phyloP scores from a whole-genome alignment of 2,888 invertebrate species.

The Drosophila prolongata region DNA sequence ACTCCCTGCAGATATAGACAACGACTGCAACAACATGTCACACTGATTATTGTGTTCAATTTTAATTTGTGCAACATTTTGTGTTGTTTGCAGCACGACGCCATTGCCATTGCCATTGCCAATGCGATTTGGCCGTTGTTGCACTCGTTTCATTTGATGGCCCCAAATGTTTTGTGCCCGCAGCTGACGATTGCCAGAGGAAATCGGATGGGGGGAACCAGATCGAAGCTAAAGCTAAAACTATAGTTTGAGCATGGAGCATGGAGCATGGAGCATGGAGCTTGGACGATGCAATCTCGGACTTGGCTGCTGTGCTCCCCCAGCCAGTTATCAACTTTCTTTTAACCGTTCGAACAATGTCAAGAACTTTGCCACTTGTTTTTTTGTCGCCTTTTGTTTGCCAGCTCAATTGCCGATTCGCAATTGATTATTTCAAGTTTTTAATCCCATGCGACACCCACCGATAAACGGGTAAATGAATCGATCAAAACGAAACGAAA shows the following conservation, averaged over 20 bases:
- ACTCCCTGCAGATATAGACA: conserved; percentile 43
- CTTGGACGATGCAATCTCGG: conserved; percentile 7
- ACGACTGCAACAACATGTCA: conserved; percentile 57
- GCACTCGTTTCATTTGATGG: conserved; percentile 50
- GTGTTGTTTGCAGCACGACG: conserved; percentile 40
- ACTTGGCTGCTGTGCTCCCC: conserved; percentile 28
- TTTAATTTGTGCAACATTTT: conserved; percentile 77
- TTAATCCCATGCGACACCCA: conserved; percentile 47
- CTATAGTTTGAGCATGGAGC: not conserved
- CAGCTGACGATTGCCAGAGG: conserved; percentile 41
- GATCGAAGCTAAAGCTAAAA: conserved; percentile 5
- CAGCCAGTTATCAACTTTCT: conserved; percentile 65
- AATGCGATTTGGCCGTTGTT: conserved; percentile 11
- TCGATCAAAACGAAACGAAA: conserved; percentile 28
- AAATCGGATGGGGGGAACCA: conserved; percentile 11
- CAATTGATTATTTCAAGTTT: conserved; percentile 44
- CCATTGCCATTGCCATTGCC: conserved; percentile 21
- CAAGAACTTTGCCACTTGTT: conserved; percentile 63
- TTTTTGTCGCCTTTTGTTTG: conserved; percentile 17
- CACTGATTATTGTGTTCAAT: conserved; percentile 76
- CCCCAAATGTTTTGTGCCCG: conserved; percentile 44
- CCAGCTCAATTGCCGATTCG: conserved; percentile 9
- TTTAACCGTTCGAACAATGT: conserved; percentile 68
- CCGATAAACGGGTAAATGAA: conserved; percentile 17
- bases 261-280: too few species aligned